phyloP scores from a whole-genome alignment of 1,140 invertebrate genomes.

The Scaptomyza pallida region DNA sequence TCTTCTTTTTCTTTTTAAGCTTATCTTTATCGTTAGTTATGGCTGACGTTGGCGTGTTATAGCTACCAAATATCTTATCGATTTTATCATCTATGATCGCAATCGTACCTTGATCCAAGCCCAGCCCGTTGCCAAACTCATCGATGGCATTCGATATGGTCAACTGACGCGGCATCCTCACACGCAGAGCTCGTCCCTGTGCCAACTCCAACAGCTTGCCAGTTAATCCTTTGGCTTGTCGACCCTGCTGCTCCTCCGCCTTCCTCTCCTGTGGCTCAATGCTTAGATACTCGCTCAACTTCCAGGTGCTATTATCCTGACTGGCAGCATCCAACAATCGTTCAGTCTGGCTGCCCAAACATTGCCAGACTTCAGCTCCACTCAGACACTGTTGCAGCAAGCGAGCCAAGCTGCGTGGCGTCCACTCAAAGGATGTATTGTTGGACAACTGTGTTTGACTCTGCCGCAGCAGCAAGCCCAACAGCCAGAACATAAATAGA shows the following conservation, averaged over 20 bases:
- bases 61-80: slow-evolving; percentile 67
- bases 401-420: slow-evolving; percentile 46
- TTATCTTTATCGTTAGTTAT: slow-evolving; percentile 51
- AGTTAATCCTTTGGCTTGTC: slow-evolving; percentile 22
- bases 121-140: slow-evolving; percentile 54
- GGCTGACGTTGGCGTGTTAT: slow-evolving; percentile 44
- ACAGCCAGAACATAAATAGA: slow-evolving; percentile 39
- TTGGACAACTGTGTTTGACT: slow-evolving; percentile 20
- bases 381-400: slow-evolving; percentile 82
- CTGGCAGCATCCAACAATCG: slow-evolving; percentile 85
- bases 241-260: neutral
- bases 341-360: slow-evolving; percentile 85
- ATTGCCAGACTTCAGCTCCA: slow-evolving; percentile 83
- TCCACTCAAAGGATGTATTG: slow-evolving; percentile 38
- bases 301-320: slow-evolving; percentile 86
- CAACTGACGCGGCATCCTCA: slow-evolving; percentile 56
- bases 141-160: slow-evolving; percentile 73
- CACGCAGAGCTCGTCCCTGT: slow-evolving; percentile 58
- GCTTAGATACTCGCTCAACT: slow-evolving; percentile 85
- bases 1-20: slow-evolving; percentile 38
- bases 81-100: slow-evolving; percentile 79
- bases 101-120: slow-evolving; percentile 78
- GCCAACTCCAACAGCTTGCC: slow-evolving; percentile 61
- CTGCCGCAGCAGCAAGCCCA: slow-evolving; percentile 14
- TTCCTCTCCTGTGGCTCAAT: slow-evolving; percentile 77